A percentile compares a stretch with the other conserved stretches of the same genome.
Conservation (phyloP, 2,113 vertebrate species). For the Syngnathus scovelli region DNA sequence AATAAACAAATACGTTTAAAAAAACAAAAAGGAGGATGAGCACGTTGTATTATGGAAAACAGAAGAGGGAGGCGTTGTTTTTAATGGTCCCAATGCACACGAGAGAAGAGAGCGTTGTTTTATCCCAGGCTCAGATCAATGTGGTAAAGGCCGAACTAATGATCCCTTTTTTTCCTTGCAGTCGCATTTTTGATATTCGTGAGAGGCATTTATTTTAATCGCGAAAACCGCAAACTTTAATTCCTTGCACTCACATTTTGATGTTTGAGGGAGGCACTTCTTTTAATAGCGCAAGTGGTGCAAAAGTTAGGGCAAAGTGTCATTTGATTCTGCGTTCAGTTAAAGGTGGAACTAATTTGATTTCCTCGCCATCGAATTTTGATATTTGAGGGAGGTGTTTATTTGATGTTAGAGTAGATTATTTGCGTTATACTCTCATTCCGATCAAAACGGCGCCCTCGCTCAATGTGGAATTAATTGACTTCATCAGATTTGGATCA, state of each 20-base stretch:
- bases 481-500: background rate
- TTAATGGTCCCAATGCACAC: background rate
- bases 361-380: background rate
- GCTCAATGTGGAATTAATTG: background rate
- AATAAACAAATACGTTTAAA: slow-evolving; percentile 11
- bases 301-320: background rate
- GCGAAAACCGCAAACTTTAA: too few species aligned
- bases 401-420: background rate
- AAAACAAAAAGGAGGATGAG: slow-evolving; percentile 12
- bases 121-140: background rate
- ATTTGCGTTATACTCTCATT: background rate
- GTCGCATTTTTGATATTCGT: background rate
- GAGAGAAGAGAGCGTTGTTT: background rate
- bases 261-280: background rate
- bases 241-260: background rate
- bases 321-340: background rate
- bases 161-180: background rate
- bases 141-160: background rate
- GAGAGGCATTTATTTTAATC: too few species aligned
- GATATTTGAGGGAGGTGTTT: background rate
- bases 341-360: background rate
- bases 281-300: background rate
- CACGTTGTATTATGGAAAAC: background rate
- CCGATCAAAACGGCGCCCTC: background rate
- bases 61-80: background rate